A percentile compares a stretch with the other conserved stretches of the same genome.
Evolutionary conservation across 2,113 vertebrate species (phyloP).

Genomic region (Gadus macrocephalus): DNA sequence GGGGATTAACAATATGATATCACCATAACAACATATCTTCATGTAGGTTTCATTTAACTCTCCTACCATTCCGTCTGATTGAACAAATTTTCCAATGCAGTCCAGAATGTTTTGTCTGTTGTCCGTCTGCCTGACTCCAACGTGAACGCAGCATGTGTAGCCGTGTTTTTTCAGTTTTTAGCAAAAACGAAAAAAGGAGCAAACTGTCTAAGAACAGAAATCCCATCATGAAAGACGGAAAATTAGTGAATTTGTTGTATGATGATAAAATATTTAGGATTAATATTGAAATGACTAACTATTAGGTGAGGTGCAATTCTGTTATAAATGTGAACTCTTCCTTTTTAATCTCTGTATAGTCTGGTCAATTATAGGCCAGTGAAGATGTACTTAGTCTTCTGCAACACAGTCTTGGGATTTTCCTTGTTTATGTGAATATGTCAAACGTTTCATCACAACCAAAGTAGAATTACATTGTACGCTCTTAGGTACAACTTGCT

Average conservation of each 20-base stretch:
- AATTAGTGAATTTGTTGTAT: neutral
- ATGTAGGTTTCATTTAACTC: no score
- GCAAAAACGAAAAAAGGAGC: no score
- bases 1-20: no score
- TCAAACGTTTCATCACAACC: neutral
- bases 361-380: conserved; percentile 7
- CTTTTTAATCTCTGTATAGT: conserved; percentile 3
- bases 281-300: neutral
- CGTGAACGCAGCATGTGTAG: no score
- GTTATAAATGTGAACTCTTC: conserved; percentile 5
- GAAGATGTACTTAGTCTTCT: conserved; percentile 4
- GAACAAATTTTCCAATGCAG: no score
- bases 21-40: no score
- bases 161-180: no score
- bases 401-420: conserved; percentile 8
- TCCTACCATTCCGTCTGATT: no score
- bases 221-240: no score
- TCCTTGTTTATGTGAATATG: neutral
- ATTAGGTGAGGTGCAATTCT: conserved; percentile 2
- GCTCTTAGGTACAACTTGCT: neutral
- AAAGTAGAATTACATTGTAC: neutral
- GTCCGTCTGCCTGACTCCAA: no score
- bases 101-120: no score
- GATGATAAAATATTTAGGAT: conserved; percentile 7
- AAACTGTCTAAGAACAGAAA: no score